phyloP scores from a whole-genome alignment of 2,888 invertebrate genomes.

The Zygaena filipendulae region DNA sequence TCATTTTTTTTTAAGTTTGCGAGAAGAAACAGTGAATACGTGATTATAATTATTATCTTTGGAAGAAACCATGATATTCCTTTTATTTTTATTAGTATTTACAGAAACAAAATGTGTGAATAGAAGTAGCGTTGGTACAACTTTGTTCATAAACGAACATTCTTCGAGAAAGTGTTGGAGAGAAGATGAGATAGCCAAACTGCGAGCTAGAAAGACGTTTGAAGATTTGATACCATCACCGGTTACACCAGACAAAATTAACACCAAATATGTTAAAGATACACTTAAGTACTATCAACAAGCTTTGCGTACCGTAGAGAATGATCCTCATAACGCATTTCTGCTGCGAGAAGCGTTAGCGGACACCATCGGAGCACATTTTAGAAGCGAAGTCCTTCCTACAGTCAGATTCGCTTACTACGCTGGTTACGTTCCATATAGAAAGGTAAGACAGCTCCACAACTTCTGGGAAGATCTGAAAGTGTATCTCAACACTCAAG shows the following conservation, averaged over 20 bases:
- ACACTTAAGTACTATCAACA: constrained; percentile 34
- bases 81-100: constrained; percentile 30
- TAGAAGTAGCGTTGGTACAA: constrained; percentile 36
- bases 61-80: constrained; percentile 46
- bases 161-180: constrained; percentile 36
- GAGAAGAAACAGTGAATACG: too few relatives aligned
- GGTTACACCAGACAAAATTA: constrained; percentile 33
- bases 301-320: constrained; percentile 26
- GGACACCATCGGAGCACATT: constrained; percentile 49
- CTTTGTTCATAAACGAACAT: constrained; percentile 34
- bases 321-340: constrained; percentile 21
- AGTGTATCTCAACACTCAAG: constrained; percentile 40
- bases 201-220: constrained; percentile 40
- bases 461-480: constrained; percentile 38
- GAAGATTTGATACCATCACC: constrained; percentile 33
- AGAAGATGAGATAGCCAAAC: constrained; percentile 37
- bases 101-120: constrained; percentile 20
- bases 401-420: constrained; percentile 48
- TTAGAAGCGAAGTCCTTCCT: constrained; percentile 44
- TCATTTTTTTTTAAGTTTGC: too few relatives aligned
- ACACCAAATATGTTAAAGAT: constrained; percentile 31
- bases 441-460: constrained; percentile 33
- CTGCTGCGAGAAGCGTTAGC: constrained; percentile 39
- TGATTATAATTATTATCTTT: too few relatives aligned
- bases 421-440: constrained; percentile 48